Evolutionary conservation across 2,888 invertebrate species (phyloP).

Genomic region (Catocala sponsa): DNA sequence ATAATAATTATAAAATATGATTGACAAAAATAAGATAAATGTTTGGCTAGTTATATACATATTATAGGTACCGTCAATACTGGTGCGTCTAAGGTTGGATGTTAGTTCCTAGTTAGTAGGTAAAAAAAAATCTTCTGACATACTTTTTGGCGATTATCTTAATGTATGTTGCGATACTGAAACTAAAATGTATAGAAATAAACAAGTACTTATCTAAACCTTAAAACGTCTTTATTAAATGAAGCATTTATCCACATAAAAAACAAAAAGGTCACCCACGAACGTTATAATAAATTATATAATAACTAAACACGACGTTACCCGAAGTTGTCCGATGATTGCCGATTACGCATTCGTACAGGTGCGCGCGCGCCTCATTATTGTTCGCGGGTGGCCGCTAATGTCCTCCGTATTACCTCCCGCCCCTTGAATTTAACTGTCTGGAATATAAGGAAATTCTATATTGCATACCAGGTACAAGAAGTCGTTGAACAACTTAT

Average conservation of each 20-base stretch:
- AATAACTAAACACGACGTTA: conserved; percentile 49
- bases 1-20: no score
- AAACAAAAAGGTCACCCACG: conserved; percentile 17
- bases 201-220: no score
- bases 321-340: conserved; percentile 46
- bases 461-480: conserved; percentile 24
- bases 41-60: no score
- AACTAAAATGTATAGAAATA: no score
- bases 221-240: no score
- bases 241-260: conserved; percentile 2
- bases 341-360: conserved; percentile 53
- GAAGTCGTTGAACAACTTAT: conserved; percentile 14
- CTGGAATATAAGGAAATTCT: conserved; percentile 36
- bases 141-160: no score
- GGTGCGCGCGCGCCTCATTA: conserved; percentile 57
- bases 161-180: no score
- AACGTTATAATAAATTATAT: conserved; percentile 45
- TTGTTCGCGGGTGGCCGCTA: conserved; percentile 69
- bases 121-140: no score
- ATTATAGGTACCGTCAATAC: no score
- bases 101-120: no score
- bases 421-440: conserved; percentile 51
- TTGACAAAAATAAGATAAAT: no score
- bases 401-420: conserved; percentile 58
- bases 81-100: no score